Evolutionary conservation across 2,113 vertebrate genomes (phyloP), one percentile per base, ranked within the genome.

Genomic region (Thunnus thynnus): DNA sequence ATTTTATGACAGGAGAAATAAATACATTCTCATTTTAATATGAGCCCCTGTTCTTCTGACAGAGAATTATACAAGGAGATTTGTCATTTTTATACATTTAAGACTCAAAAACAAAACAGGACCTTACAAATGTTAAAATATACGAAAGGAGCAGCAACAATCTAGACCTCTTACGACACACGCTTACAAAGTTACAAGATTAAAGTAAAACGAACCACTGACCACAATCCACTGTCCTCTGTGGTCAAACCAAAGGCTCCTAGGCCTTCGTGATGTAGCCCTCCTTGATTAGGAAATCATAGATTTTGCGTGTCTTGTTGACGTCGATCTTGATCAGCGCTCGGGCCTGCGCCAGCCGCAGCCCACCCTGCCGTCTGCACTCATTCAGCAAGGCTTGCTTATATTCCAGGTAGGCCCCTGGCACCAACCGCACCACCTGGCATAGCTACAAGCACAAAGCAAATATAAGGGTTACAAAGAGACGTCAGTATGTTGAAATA

Each of bases 281-380:
- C 92, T 99, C 98, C 87, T 97, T 96, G 92, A 99, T 97, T 9
- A 99, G 96, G 93, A 99, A 99, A 87, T 99, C 98, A 9, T 99
- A 99, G 93, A 99, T 99, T 92, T 99, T 99, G 79, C 98, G 96
- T 0, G 98, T 99, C 94, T 99, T 99, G 95, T 99, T 99, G 91
- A 99, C 98, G 1, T 99, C 98, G 79, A 99, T 99, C 95, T 99
- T 99, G 96, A 99, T 99, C 80, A 99, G 97, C 0, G 98, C 95
- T 76, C 98, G 94, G 10, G 98, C 98, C 89, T 99, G 98, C 0
- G 98, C 98, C 54, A 99, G 95, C 65, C 98, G 94, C 88, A 99
- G 95, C 75, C 98, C 97, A 16, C 98, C 98, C 91, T 99, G 98
- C 80, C 98, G 96, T 79, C 97, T 95, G 90, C 98, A 99, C 90